Base-by-base conservation (phyloP, 2,888 invertebrate species). In the Aleiodes leptofemur region DNA sequence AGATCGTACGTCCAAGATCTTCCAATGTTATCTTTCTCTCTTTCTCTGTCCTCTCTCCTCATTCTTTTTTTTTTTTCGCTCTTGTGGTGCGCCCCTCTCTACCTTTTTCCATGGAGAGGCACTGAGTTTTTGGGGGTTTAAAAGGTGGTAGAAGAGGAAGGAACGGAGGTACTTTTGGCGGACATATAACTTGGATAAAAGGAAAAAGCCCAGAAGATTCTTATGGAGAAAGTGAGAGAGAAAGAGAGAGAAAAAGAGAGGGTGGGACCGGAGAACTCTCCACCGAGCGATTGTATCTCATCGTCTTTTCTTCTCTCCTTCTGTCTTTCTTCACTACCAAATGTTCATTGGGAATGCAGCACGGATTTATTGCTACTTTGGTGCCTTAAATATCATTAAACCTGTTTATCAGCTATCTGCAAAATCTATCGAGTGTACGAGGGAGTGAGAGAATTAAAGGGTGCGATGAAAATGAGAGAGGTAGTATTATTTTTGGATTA, bases 311-410 rank as follows among this genome's bases (percentile, higher is more conserved):
- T 51, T 64, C n/a, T 56, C 69, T 59, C 73, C 59, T 56, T 69
- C 48, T 56, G 48, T 68, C 56, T 43, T 53, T 59, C 56, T 69
- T 73, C 70, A 74, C 69, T 77, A 73, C 78, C 81, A 78, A 81
- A 78, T 78, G 79, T 81, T 81, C 81, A 79, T 79, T 79, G 80
- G 77, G 82, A 81, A 82, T 81, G 80, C 79, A 79, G 78, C 75
- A 48, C 76, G 80, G 80, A 79, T 80, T 81, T 79, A 80, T 81
- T 82, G 79, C 81, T 78, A 73, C 81, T 78, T 78, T 72, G 77
- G 78, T 81, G 79, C 79, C 80, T 82, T 80, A 81, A 81, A 82
- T 82, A 82, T 82, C 81, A 79, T 80, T 81, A 81, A 79, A 79
- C 79, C 80, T 76, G 79, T 79, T 81, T 80, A 80, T 80, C 80